Base-by-base conservation (phyloP, 1,140 invertebrate genomes). In the Eufriesea mexicana region DNA sequence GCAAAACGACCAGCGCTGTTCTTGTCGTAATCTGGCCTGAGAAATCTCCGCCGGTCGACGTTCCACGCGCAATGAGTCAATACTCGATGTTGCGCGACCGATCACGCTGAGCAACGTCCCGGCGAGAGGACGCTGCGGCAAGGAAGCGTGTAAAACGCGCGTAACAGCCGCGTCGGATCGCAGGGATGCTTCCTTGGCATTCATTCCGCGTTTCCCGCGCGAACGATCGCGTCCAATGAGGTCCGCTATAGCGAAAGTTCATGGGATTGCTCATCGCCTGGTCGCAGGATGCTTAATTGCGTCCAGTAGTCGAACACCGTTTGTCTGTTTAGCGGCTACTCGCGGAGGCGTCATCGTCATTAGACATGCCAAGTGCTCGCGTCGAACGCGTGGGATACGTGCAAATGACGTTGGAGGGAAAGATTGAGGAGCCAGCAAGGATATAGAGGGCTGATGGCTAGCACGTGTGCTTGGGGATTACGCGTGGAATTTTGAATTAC, bases 21-120 rank as follows among this genome's bases (percentile, higher is more conserved):
- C 79, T 55, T 62, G 59, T 79, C 55, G 71, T 76, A 84, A 88
- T 87, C 78, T 62, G 62, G 25, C 35, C 51, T 18, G 57, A 68
- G 81, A 83, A 78, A 80, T 88, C 79, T 89, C 25, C 12, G 18
- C 59, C 20, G 76, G 55, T 57, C 57, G 23, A 54, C 73, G 51
- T 81, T 66, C 78, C 62, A 54, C 66, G 76, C 64, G 62, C 64
- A 71, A 75, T 66, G 70, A 87, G 77, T 80, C 82, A 87, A 81
- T 88, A 84, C 42, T 74, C 72, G 61, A 18, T 57, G 80, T 57
- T 20, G 55, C 62, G 28, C 68, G 83, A 68, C 10, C 72, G 42
- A 68, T 55, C 74, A 83, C 45, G 73, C 66, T 25, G 66, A 28
- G 66, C 64, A 70, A 57, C 54, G 64, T n/a, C 47, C 42, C 23